Evolutionary conservation across 1,140 invertebrate species (phyloP), one percentile per base, ranked within the genome.

Genomic region (Ruditapes philippinarum): DNA sequence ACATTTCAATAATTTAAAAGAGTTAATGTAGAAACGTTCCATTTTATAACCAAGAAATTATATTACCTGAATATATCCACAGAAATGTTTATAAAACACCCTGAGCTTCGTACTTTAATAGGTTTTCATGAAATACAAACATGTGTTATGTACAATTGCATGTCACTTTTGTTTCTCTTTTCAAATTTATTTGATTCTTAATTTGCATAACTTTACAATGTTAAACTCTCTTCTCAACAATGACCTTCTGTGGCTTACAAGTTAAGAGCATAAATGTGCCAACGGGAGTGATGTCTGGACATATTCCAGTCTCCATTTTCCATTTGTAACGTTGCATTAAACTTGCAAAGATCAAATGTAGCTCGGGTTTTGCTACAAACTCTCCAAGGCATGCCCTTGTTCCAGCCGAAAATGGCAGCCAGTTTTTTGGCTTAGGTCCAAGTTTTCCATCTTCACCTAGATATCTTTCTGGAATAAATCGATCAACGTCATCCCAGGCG

Each of bases 381-480:
- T 91, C 90, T 0, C 91, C 91, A 1, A 92, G 80, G 74, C 91
- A 92, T 31, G 76, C 80, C 70, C 91, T 40, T 11, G 57, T 42
- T 36, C 91, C 91, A 0, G 80, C 88, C 7, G 85, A 88, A 74
- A 92, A 92, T 14, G 91, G 91, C 9, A 92, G 36, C 87, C 90
- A 92, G 40, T 74, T 90, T 28, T 82, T 62, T 7, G 81, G 78
- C 51, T 84, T 89, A 12, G 84, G 42, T 22, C 60, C 90, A 36
- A 94, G 82, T n/a, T 92, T 89, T 38, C 92, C 94, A 90, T 93
- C 83, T 3, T 91, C 70, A 60, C 92, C 88, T 2, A 96, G 40
- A 89, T 95, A 96, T 57, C 95, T 88, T 40, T 98, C 98, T 0
- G 98, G 98, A 82, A 97, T 96, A 95, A 98, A 98, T 31, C 95